phyloP scores from a whole-genome alignment of 2,113 vertebrate species.

The Scophthalmus maximus region DNA sequence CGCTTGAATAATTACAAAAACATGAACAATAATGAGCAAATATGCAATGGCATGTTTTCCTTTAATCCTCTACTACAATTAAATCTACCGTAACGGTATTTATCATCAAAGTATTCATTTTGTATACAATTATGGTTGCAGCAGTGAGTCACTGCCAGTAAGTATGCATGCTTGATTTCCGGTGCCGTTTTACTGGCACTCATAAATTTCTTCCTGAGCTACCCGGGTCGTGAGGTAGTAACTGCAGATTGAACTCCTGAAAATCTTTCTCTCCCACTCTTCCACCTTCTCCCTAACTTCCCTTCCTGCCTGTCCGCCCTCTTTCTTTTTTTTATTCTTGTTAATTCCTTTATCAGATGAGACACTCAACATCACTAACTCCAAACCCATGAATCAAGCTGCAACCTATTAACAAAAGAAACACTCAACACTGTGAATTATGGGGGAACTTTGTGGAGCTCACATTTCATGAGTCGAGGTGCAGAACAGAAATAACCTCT shows the following conservation, averaged over 20 bases:
- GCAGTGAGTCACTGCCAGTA: constrained; percentile 7
- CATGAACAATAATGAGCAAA: neutral
- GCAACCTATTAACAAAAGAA: neutral
- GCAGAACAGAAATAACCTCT: neutral
- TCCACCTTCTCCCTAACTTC: constrained; percentile 8
- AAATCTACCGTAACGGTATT: too few relatives aligned
- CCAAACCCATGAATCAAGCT: constrained; percentile 9
- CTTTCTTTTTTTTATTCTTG: constrained; percentile 11
- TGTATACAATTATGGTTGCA: neutral
- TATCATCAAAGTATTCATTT: neutral
- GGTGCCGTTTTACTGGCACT: constrained; percentile 44
- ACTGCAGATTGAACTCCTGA: constrained; percentile 33
- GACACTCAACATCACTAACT: constrained; percentile 7
- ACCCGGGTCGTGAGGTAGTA: constrained; percentile 45
- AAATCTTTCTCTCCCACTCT: constrained; percentile 26
- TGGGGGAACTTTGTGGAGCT: neutral
- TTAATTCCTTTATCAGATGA: constrained; percentile 25
- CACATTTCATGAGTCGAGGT: neutral
- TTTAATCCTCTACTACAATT: too few relatives aligned
- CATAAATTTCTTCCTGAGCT: constrained; percentile 55
- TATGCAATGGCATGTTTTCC: neutral
- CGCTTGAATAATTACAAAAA: constrained; percentile 3
- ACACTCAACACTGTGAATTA: constrained; percentile 23
- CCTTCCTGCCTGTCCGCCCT: constrained; percentile 10
- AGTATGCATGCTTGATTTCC: constrained; percentile 48